Evolutionary conservation across 1,140 invertebrate species (phyloP).

Genomic region (Ylistrum balloti): DNA sequence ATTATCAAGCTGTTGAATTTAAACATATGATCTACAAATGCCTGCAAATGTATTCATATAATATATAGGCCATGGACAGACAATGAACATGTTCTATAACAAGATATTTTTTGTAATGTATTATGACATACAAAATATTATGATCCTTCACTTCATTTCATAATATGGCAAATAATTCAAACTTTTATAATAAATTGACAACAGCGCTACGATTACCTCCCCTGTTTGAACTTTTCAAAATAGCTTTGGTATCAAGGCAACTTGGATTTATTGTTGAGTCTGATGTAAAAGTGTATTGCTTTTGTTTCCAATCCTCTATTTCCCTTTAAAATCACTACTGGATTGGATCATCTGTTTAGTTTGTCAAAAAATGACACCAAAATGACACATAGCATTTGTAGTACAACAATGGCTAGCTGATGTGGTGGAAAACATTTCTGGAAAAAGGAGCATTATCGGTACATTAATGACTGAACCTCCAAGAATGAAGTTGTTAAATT

Average conservation of each 20-base stretch:
- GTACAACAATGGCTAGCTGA: no score
- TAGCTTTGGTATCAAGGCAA: conserved; percentile 23
- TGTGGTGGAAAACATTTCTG: no score
- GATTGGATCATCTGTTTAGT: no score
- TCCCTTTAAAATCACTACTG: not conserved
- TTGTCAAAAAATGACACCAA: no score
- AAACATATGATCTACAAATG: not conserved
- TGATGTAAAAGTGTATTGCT: not conserved
- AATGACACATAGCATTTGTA: no score
- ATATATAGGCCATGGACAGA: not conserved
- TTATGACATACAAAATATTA: not conserved
- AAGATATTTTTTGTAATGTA: not conserved
- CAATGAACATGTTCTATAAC: not conserved
- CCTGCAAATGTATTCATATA: conserved; percentile 34
- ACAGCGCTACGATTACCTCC: not conserved
- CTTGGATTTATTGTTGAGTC: conserved; percentile 14
- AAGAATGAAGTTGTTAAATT: no score
- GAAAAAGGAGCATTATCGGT: no score
- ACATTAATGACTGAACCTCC: no score
- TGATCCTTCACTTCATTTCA: not conserved
- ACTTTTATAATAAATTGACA: not conserved
- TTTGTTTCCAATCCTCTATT: not conserved
- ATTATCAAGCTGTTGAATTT: not conserved
- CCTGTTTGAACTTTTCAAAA: not conserved
- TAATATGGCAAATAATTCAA: no score